Evolutionary conservation across 2,797 vertebrate genomes (phyloP), one percentile per base, ranked within the genome.

Genomic region (Gymnodraco acuticeps): DNA sequence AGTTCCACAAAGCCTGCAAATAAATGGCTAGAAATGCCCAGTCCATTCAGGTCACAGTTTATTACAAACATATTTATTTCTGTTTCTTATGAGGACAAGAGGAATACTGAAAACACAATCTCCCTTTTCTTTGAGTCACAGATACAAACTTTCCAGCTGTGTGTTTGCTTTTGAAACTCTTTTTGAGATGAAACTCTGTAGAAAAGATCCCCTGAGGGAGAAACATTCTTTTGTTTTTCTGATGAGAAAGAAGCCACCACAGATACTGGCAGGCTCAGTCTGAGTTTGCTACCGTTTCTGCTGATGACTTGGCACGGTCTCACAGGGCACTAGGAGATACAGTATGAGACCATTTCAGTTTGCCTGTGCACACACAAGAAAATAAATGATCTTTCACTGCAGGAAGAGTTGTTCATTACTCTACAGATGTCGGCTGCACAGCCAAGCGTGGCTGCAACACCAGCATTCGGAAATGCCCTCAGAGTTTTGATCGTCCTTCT

Each of bases 201-300:
- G 75, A 91, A 92, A 92, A 93, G 80, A 83, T 90, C 91, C 90
- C 92, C 89, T 92, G 91, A 93, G 89, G 92, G 93, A 94, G 89
- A 89, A 85, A 93, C 91, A 92, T 93, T 93, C 87, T 90, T 86
- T 77, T 90, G 56, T 82, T 86, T 92, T 88, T 88, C 78, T 84
- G 86, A 87, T 89, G 86, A 87, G 84, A 85, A 77, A 84, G 84
- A 92, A 87, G 87, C 87, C 88, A 87, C 78, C 77, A 81, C 88
- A 85, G 90, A 88, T 87, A 74, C 84, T 83, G 89, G 89, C 87
- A 91, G 86, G 77, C 87, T 90, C 78, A 86, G 78, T 91, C 73
- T 65, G 87, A 85, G 90, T 92, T 92, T 93, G 93, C 94, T 94
- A 94, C 94, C 89, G 86, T 94, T 94, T 94, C 90, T 94, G 93